phyloP scores from a whole-genome alignment of 2,888 invertebrate genomes.

The Rhagophthalmus giganteus region DNA sequence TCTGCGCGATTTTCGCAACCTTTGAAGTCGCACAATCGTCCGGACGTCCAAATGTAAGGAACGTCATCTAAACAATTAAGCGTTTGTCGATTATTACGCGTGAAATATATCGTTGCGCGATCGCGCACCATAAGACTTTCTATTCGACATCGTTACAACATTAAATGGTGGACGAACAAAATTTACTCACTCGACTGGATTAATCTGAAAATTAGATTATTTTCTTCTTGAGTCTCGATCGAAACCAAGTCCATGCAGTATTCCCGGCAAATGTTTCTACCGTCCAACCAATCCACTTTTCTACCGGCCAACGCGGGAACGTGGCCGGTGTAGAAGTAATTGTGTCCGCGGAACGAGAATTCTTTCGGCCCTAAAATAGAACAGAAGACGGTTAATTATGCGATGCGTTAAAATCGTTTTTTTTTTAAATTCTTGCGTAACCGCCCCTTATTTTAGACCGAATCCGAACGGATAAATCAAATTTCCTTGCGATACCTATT shows the following conservation, averaged over 20 bases:
- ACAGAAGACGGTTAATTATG: no score
- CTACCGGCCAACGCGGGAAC: slow-evolving; percentile 76
- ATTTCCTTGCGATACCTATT: no score
- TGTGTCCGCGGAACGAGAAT: slow-evolving; percentile 83
- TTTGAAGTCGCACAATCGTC: slow-evolving; percentile 90
- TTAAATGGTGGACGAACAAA: no score
- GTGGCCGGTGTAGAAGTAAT: slow-evolving; percentile 86
- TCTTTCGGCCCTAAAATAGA: slow-evolving; percentile 94
- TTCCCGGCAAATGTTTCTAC: slow-evolving; percentile 86
- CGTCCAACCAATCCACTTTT: slow-evolving; percentile 89
- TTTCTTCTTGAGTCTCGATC: slow-evolving; percentile 87
- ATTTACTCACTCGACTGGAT: slow-evolving; percentile 79
- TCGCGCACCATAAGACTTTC: no score
- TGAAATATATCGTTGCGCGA: background rate
- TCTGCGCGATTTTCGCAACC: slow-evolving; percentile 86
- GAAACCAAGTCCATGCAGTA: slow-evolving; percentile 93
- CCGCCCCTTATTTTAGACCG: no score
- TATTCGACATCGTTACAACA: no score
- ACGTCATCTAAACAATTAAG: slow-evolving; percentile 69
- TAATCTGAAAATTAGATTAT: slow-evolving; percentile 84
- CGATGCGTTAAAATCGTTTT: no score
- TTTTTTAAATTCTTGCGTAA: no score
- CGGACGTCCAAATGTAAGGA: slow-evolving; percentile 92
- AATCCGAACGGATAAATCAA: no score
- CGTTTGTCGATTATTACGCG: background rate